These are phyloP conservation scores for Autographa pulchrina DNA, from an alignment of 2,888 invertebrate genomes.

Conservation along the genomic window DNA sequence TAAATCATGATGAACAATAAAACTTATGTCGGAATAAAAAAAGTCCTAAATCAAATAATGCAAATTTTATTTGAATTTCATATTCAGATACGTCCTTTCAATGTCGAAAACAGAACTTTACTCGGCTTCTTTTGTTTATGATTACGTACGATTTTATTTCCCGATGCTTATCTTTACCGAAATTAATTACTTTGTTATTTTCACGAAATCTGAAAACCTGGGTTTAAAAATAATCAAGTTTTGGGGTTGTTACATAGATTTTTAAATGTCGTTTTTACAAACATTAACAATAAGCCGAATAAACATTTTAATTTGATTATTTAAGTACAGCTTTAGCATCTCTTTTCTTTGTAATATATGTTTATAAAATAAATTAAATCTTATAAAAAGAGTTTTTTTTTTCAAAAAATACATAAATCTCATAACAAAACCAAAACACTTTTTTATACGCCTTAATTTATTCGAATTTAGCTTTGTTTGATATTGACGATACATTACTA, in stretches of 20 bases:
- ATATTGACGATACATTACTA: conserved; percentile 59
- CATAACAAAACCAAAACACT: conserved; percentile 19
- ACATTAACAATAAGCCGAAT: background rate
- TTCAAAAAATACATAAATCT: background rate
- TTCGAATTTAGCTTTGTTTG: conserved; percentile 52
- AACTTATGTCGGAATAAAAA: background rate
- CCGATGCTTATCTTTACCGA: conserved; percentile 46
- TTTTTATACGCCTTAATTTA: conserved; percentile 25
- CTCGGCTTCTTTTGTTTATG: conserved; percentile 46
- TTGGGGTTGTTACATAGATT: background rate
- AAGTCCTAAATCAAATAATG: background rate
- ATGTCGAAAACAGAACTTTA: conserved; percentile 21
- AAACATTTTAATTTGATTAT: too few species aligned
- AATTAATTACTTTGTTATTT: conserved; percentile 38
- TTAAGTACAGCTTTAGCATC: too few species aligned
- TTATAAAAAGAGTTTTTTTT: background rate
- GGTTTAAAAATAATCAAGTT: conserved; percentile 5
- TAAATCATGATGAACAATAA: background rate
- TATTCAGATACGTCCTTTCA: conserved; percentile 24
- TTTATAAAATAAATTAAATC: background rate
- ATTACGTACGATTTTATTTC: conserved; percentile 34
- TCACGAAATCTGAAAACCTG: conserved; percentile 24
- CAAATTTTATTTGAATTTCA: background rate
- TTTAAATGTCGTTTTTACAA: background rate
- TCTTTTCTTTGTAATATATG: too few species aligned